Evolutionary conservation across 2,113 vertebrate genomes (phyloP), one percentile per base, ranked within the genome.

Genomic region (Phyllostomus hastatus): DNA sequence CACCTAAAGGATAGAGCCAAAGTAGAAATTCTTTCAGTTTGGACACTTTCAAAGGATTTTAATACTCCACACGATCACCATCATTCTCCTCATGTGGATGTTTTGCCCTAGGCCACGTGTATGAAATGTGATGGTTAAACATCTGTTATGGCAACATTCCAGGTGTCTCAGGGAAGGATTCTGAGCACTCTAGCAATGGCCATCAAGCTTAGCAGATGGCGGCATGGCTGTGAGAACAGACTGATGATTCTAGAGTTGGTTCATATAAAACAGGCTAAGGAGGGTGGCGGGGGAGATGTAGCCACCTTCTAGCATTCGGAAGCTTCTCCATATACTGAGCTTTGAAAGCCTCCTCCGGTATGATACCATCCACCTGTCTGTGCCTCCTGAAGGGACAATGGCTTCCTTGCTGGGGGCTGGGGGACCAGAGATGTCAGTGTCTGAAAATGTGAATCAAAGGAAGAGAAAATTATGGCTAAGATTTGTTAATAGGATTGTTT

Each of bases 91-190:
- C 95, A 79, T 67, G 88, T 41, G 80, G 70, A 91, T 31, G 66
- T 57, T 57, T 54, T 97, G 90, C 95, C 88, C 50, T 92, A 94
- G 89, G 70, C 90, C 83, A 24, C 87, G 35, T 38, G 54, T 75
- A 70, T 82, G 67, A 57, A 90, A 96, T 86, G 90, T 95, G 67
- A 78, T 97, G 84, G 90, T 95, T 96, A 96, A 92, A 89, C 82
- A 94, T 96, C 91, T 97, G 89, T 85, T 96, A 78, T 88, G 87
- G 80, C 64, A 66, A 88, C 57, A 70, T 52, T 90, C 57, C 75
- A n/a, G 92, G 93, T 91, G 92, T 93, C 31, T 4, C 66, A 67
- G 24, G 96, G 89, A 96, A 97, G 64, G 92, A 87, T 69, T 0
- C 0, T 81, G 75, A 89, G 57, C 50, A 35, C 48, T 0, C 0